phyloP scores from a whole-genome alignment of 2,888 invertebrate genomes.

The Calliopum simillimum region DNA sequence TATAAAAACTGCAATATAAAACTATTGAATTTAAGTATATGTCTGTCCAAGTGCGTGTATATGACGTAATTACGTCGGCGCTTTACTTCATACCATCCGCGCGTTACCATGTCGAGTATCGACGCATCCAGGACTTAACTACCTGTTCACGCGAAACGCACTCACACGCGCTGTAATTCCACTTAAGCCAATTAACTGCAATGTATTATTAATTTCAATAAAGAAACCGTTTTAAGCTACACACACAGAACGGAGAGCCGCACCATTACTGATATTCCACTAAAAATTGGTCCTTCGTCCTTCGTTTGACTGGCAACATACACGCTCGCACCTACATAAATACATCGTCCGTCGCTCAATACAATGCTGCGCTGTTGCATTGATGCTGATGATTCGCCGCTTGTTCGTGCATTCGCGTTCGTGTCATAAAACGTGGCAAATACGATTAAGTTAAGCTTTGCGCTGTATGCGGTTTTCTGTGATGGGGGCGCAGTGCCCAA shows the following conservation, averaged over 20 bases:
- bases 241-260: background rate
- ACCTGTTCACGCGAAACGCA: background rate
- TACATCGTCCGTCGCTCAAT: too few relatives aligned
- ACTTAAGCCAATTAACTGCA: constrained; percentile 36
- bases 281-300: too few relatives aligned
- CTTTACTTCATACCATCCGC: background rate
- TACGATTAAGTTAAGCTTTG: constrained; percentile 19
- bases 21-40: background rate
- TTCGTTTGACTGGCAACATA: too few relatives aligned
- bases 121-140: background rate
- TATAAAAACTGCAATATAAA: too few relatives aligned
- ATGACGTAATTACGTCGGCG: constrained; percentile 25
- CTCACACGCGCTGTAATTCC: constrained; percentile 28
- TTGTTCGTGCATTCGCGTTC: constrained; percentile 11
- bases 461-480: background rate
- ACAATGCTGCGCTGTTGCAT: too few relatives aligned
- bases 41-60: background rate
- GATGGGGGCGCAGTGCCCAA: background rate
- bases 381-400: too few relatives aligned
- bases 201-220: constrained; percentile 34
- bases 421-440: constrained; percentile 23
- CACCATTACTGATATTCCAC: background rate
- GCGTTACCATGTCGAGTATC: background rate
- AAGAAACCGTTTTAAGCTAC: background rate
- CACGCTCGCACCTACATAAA: too few relatives aligned